Conservation (phyloP, 2,888 invertebrate species). For the Drosophila anomelani region DNA sequence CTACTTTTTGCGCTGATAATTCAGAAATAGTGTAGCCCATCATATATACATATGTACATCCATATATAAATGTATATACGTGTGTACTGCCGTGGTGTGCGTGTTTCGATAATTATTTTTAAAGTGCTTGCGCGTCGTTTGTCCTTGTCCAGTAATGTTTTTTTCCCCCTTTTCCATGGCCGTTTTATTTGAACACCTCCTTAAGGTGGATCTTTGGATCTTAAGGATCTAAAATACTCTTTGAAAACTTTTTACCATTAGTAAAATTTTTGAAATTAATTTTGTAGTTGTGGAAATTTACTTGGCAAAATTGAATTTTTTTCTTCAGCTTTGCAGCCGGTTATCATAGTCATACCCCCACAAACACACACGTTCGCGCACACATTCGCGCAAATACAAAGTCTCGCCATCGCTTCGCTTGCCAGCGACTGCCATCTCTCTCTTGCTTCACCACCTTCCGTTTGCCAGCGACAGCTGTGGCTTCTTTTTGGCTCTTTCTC, state of each 20-base stretch:
- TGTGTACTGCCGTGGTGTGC: conserved; percentile 31
- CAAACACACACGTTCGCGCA: conserved; percentile 34
- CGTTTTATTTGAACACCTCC: background rate
- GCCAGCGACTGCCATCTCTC: conserved; percentile 54
- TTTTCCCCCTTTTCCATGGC: background rate
- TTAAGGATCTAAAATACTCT: too few relatives aligned
- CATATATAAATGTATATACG: conserved; percentile 25
- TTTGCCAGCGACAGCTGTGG: conserved; percentile 42
- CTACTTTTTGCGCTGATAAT: conserved; percentile 77
- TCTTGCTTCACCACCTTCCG: conserved; percentile 34
- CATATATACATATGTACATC: conserved; percentile 24
- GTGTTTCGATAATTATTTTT: conserved; percentile 61
- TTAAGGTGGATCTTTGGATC: background rate
- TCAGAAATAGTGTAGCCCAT: conserved; percentile 69
- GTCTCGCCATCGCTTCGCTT: conserved; percentile 33
- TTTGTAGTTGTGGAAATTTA: conserved; percentile 22
- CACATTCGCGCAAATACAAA: conserved; percentile 30
- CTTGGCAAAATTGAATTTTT: conserved; percentile 34
- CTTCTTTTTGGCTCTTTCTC: conserved; percentile 65
- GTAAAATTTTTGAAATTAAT: background rate
- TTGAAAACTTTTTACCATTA: background rate
- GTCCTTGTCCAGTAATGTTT: conserved; percentile 48
- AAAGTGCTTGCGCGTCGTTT: conserved; percentile 37
- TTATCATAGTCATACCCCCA: conserved; percentile 65
- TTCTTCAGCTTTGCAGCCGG: conserved; percentile 56